Conservation (phyloP, 2,888 invertebrate genomes). For the Notocelia uddmanniana region DNA sequence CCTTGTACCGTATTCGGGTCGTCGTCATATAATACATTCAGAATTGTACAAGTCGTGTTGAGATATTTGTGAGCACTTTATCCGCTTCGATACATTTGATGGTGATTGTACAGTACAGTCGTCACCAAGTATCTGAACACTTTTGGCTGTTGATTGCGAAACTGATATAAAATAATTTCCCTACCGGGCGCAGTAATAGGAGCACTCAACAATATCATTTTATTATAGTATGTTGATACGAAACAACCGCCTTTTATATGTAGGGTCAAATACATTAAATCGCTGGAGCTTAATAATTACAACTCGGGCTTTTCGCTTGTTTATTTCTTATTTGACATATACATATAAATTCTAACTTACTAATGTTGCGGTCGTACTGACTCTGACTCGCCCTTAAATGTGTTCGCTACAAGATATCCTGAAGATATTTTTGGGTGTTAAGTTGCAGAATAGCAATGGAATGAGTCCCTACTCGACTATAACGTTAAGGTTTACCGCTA, state of each 20-base stretch:
- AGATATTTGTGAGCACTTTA: no score
- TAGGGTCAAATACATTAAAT: neutral
- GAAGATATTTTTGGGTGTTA: no score
- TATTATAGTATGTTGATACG: neutral
- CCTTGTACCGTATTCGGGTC: no score
- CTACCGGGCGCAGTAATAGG: neutral
- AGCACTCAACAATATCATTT: conserved; percentile 1
- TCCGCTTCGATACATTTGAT: neutral
- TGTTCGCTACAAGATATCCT: neutral
- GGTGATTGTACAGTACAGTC: neutral
- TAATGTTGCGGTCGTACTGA: neutral
- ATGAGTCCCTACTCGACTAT: neutral
- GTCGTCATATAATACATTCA: no score
- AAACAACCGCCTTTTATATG: neutral
- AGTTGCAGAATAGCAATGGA: neutral
- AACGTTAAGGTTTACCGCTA: neutral
- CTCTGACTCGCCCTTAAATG: neutral
- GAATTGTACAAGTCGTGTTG: no score
- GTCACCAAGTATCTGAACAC: no score
- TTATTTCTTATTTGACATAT: no score
- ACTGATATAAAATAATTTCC: neutral
- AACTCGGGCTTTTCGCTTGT: no score
- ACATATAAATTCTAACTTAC: no score
- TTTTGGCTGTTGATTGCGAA: neutral
- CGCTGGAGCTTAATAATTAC: no score